These are phyloP conservation scores for Cryptocephalus primarius DNA, from an alignment of 2,888 invertebrate species.

Conservation along the genomic window DNA sequence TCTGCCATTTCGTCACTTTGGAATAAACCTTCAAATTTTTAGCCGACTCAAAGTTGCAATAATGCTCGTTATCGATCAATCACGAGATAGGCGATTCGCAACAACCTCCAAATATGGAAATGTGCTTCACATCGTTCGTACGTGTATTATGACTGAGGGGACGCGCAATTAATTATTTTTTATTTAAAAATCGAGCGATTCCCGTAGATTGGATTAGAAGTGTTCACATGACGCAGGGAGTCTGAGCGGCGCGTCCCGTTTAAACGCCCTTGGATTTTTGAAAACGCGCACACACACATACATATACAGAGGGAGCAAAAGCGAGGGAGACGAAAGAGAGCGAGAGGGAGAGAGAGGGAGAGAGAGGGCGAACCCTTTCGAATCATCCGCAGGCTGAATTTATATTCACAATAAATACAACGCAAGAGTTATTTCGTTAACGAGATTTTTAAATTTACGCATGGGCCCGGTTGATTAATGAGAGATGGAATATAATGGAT, in stretches of 20 bases:
- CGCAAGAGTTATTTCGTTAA: slow-evolving; percentile 35
- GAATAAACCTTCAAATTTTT: no score
- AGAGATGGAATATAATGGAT: slow-evolving; percentile 34
- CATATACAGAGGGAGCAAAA: background rate
- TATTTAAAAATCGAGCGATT: no score
- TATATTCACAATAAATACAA: slow-evolving; percentile 33
- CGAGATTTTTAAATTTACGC: slow-evolving; percentile 36
- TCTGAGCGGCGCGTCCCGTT: background rate
- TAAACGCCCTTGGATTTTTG: background rate
- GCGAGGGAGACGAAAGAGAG: background rate
- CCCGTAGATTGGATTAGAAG: no score
- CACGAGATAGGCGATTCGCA: no score
- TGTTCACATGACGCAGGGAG: no score
- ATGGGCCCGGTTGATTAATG: slow-evolving; percentile 34
- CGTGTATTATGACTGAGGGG: no score
- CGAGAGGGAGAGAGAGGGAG: slow-evolving; percentile 4
- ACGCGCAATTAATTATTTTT: no score
- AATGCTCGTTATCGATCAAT: no score
- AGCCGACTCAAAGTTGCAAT: no score
- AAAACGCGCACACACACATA: background rate
- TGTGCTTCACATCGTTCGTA: no score
- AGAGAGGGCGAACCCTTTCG: slow-evolving; percentile 20
- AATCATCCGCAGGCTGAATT: slow-evolving; percentile 23
- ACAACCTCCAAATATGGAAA: no score
- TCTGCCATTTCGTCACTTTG: no score